Evolutionary conservation across 2,797 vertebrate species (phyloP), one percentile per base, ranked within the genome.

Genomic region (Kryptolebias ocellatus): DNA sequence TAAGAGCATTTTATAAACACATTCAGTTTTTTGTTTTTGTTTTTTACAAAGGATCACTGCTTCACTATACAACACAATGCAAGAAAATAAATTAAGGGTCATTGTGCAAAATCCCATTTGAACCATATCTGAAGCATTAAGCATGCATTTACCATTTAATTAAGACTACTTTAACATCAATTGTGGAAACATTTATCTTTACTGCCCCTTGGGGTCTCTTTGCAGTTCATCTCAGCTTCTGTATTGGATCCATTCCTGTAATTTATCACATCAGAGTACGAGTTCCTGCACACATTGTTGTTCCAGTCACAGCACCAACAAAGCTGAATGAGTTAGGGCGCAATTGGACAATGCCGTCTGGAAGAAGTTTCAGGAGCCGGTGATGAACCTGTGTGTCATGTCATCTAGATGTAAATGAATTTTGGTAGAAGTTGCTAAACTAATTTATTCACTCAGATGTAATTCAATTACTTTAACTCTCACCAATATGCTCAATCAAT

Each of bases 361-460:
- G 74, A 61, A 59, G 57, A 79, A 72, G 70, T 53, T 67, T 73
- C 63, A 56, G 60, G 54, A 58, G 68, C 74, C 64, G 49, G 78
- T 91, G 87, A 90, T 82, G 81, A 87, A 76, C 67, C 73, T 80
- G 78, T 75, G 60, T 83, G 74, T 86, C 79, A 85, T 85, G 83
- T 90, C 74, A 86, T 90, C 79, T 79, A 61, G 52, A 89, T 88
- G 88, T 84, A 89, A 88, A 90, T 89, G 75, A 78, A 86, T 90
- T 86, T 83, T 55, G 42, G 64, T 80, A 84, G 72, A 81, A 79
- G 66, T 83, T 62, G 60, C 53, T 69, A 17, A 49, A 17, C 67
- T 89, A 76, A 92, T 90, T 85, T 86, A 92, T 91, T 91, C 78
- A 90, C 86, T 64, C 56, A 65, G 84, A 84, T 73, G 67, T 77